A percentile compares a stretch with the other conserved stretches of the same genome.
Conservation (phyloP, 92 coral and sea anemone genomes). For the Palythoa grandis region DNA sequence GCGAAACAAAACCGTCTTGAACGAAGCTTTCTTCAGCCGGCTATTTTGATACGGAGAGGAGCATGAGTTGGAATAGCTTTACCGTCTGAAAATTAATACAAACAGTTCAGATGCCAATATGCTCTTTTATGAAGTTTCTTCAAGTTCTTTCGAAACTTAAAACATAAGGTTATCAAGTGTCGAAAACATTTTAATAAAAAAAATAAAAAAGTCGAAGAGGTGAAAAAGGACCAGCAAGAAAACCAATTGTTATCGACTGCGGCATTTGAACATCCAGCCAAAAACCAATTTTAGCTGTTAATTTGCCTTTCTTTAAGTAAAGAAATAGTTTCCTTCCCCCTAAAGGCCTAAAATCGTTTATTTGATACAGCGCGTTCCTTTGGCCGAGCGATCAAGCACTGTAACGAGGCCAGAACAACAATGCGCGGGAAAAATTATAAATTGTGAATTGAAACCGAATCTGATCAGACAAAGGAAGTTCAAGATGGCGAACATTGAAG, state of each 20-base stretch:
- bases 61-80: too few species aligned
- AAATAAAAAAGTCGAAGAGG: neutral
- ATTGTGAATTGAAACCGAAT: slow-evolving; percentile 52
- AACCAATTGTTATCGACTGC: neutral
- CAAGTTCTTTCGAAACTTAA: neutral
- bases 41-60: too few species aligned
- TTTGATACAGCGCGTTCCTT: slow-evolving; percentile 3
- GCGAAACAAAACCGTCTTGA: neutral
- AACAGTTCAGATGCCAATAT: neutral
- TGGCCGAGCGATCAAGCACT: slow-evolving; percentile 49
- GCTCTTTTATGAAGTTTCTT: neutral
- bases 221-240: neutral
- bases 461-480: slow-evolving; percentile 3
- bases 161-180: neutral
- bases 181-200: neutral
- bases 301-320: neutral
- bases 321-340: neutral
- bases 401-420: slow-evolving; percentile 71
- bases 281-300: neutral
- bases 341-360: neutral
- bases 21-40: neutral
- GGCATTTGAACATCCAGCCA: neutral
- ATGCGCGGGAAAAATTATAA: slow-evolving; percentile 97
- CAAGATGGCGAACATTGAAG: slow-evolving; percentile 73
- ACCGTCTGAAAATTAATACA: neutral